phyloP scores from a whole-genome alignment of 1,140 invertebrate species.

The Dysdera silvatica region DNA sequence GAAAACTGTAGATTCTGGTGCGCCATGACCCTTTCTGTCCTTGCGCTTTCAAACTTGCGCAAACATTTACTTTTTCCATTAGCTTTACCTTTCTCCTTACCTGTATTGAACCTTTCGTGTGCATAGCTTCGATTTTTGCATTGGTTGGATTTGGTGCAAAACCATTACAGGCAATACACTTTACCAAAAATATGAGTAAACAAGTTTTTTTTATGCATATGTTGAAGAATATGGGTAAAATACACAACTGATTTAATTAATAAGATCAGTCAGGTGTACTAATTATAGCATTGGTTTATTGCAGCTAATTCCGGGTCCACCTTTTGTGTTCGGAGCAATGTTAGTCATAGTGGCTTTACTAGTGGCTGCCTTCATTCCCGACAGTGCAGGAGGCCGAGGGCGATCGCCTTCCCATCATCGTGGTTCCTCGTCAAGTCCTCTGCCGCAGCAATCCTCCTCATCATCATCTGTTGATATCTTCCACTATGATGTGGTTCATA shows the following conservation, averaged over 20 bases:
- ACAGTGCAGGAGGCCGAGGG: constrained; percentile 38
- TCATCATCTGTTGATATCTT: constrained; percentile 8
- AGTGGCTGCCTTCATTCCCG: constrained; percentile 85
- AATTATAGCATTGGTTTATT: neutral
- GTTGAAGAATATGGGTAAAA: no score
- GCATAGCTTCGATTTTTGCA: neutral
- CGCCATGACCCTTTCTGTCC: no score
- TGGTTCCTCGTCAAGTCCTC: constrained; percentile 17
- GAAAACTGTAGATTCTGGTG: no score
- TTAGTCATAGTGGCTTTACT: constrained; percentile 90
- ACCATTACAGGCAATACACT: constrained; percentile 1
- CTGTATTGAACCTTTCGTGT: no score
- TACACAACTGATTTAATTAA: neutral
- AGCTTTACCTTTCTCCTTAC: no score
- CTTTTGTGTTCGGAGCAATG: constrained; percentile 97
- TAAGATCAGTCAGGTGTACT: neutral
- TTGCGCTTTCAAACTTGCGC: no score
- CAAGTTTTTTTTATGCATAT: neutral
- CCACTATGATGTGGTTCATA: constrained; percentile 26
- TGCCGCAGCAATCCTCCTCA: neutral
- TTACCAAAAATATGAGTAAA: no score
- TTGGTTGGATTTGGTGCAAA: no score
- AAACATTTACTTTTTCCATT: no score
- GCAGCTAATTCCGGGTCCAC: constrained; percentile 89
- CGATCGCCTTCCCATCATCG: constrained; percentile 15